These are phyloP conservation scores for Pluvianellus socialis DNA, from an alignment of 2,113 vertebrate species.

Conservation along the genomic window DNA sequence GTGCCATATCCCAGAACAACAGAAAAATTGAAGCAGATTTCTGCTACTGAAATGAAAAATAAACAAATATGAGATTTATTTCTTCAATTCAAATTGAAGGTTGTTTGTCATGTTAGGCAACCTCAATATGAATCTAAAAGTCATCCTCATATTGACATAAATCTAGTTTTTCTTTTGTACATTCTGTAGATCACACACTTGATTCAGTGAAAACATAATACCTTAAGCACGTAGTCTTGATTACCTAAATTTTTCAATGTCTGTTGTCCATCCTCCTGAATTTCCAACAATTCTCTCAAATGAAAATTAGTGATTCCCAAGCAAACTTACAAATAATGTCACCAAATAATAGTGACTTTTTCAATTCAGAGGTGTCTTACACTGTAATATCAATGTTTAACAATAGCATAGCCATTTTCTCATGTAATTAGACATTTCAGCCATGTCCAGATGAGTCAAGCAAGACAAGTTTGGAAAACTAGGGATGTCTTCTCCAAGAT, in stretches of 20 bases:
- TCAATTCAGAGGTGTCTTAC: background rate
- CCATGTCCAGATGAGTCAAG: background rate
- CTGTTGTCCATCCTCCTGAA: background rate
- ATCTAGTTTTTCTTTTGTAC: background rate
- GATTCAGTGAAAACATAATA: background rate
- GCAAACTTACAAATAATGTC: background rate
- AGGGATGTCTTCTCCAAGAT: background rate
- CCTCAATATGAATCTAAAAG: background rate
- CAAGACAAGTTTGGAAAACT: background rate
- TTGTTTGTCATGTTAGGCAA: background rate
- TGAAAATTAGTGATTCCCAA: background rate
- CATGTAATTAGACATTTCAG: background rate
- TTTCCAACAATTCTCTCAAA: background rate
- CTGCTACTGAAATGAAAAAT: background rate
- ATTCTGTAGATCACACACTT: background rate
- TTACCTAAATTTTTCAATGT: background rate
- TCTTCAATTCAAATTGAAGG: background rate
- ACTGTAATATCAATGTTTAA: background rate
- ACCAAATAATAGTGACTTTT: background rate
- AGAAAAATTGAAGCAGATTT: background rate
- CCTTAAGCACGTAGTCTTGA: background rate
- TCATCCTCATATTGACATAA: background rate
- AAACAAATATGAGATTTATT: background rate
- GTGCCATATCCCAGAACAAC: background rate
- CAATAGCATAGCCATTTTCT: background rate